phyloP scores from a whole-genome alignment of 2,113 vertebrate genomes.

The Melanocharis versteri region DNA sequence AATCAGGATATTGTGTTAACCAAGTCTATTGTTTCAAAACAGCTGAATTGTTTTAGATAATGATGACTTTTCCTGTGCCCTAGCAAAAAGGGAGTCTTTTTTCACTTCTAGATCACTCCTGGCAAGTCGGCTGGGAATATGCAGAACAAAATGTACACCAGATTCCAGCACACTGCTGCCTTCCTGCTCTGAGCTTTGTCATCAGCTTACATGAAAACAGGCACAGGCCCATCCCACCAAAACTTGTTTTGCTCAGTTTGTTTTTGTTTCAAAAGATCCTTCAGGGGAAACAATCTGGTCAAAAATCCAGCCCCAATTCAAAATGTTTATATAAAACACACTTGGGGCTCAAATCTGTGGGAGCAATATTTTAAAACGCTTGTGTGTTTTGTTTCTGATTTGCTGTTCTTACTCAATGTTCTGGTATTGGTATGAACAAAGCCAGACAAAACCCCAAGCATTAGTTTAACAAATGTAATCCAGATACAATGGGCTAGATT shows the following conservation, averaged over 20 bases:
- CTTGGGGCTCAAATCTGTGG: not conserved
- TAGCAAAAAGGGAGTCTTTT: not conserved
- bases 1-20: not conserved
- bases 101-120: constrained; percentile 49
- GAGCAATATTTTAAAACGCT: constrained; percentile 20
- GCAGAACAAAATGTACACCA: constrained; percentile 37
- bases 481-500: constrained; percentile 31
- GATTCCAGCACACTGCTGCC: not conserved
- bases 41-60: not conserved
- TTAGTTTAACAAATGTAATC: constrained; percentile 64
- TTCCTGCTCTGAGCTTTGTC: constrained; percentile 27
- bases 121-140: not conserved
- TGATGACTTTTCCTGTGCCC: not conserved
- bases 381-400: constrained; percentile 54
- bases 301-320: constrained; percentile 53
- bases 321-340: constrained; percentile 49
- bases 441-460: constrained; percentile 41
- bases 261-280: constrained; percentile 37
- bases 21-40: constrained; percentile 8
- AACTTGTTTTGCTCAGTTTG: constrained; percentile 43
- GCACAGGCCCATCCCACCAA: not conserved
- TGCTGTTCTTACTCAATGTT: constrained; percentile 52
- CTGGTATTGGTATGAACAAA: constrained; percentile 41
- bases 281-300: constrained; percentile 35
- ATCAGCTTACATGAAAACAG: constrained; percentile 21